Evolutionary conservation across 1,140 invertebrate species (phyloP).

Genomic region (Heliothis subflexa): DNA sequence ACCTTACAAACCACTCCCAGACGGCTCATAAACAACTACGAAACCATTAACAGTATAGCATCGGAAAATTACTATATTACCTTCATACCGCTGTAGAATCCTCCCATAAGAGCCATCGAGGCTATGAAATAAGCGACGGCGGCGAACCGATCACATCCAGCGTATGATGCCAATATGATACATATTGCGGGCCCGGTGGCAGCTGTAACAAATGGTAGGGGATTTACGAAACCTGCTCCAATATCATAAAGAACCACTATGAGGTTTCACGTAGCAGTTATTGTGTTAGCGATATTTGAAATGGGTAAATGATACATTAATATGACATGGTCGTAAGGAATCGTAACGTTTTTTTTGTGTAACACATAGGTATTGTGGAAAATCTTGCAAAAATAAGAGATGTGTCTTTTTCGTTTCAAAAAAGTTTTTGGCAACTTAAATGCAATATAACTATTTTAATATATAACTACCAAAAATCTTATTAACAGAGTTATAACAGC

Average conservation of each 20-base stretch:
- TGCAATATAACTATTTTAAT: too few species aligned
- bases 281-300: background rate
- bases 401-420: too few species aligned
- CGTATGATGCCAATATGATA: slow-evolving; percentile 80
- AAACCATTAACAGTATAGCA: background rate
- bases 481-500: background rate
- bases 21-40: background rate
- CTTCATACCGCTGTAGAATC: slow-evolving; percentile 89
- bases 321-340: too few species aligned
- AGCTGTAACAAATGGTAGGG: slow-evolving; percentile 64
- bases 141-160: slow-evolving; percentile 78
- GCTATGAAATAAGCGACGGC: slow-evolving; percentile 89
- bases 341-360: too few species aligned
- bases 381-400: too few species aligned
- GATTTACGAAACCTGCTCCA: slow-evolving; percentile 37
- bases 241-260: background rate
- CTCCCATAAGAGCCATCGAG: slow-evolving; percentile 90
- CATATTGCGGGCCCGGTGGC: slow-evolving; percentile 80
- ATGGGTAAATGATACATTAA: background rate
- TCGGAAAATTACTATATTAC: slow-evolving; percentile 73
- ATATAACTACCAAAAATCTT: too few species aligned
- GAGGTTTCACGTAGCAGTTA: too few species aligned
- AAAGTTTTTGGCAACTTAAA: too few species aligned
- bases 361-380: too few species aligned
- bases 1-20: slow-evolving; percentile 1